These are phyloP conservation scores for Chirona hameri DNA, from an alignment of 2,888 invertebrate species.

Conservation along the genomic window DNA sequence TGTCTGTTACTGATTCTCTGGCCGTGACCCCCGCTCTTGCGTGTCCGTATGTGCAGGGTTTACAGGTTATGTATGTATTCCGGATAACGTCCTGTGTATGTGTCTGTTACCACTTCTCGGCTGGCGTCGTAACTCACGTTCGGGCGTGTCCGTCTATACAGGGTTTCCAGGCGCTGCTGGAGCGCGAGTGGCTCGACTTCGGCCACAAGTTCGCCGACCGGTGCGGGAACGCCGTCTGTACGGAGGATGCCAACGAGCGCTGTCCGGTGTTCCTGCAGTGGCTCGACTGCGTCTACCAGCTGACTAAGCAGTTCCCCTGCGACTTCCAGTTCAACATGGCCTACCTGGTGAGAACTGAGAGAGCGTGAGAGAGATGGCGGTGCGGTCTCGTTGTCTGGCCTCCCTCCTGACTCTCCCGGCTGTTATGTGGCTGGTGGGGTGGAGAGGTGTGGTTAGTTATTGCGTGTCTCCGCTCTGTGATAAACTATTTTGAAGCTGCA, in stretches of 20 bases:
- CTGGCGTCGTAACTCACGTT: constrained; percentile 65
- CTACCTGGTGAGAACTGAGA: constrained; percentile 69
- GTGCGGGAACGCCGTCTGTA: constrained; percentile 68
- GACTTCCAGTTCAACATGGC: constrained; percentile 93
- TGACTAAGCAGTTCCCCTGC: constrained; percentile 80
- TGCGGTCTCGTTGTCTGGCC: neutral
- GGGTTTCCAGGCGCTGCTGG: constrained; percentile 90
- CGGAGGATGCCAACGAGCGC: constrained; percentile 87
- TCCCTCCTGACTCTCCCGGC: no score
- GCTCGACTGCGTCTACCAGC: constrained; percentile 94
- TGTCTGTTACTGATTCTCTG: no score
- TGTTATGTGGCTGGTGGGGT: no score
- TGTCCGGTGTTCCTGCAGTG: constrained; percentile 98
- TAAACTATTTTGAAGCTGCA: no score
- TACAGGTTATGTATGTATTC: no score
- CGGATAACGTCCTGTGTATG: no score
- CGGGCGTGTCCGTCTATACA: constrained; percentile 55
- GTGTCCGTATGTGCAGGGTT: no score
- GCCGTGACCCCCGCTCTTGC: no score
- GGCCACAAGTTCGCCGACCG: constrained; percentile 98
- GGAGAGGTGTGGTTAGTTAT: no score
- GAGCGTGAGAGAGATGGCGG: neutral
- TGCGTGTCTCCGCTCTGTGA: no score
- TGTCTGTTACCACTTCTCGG: no score
- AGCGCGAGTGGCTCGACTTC: constrained; percentile 95